phyloP scores from a whole-genome alignment of 92 coral and sea anemone genomes.

The Phenganax stokvisi region DNA sequence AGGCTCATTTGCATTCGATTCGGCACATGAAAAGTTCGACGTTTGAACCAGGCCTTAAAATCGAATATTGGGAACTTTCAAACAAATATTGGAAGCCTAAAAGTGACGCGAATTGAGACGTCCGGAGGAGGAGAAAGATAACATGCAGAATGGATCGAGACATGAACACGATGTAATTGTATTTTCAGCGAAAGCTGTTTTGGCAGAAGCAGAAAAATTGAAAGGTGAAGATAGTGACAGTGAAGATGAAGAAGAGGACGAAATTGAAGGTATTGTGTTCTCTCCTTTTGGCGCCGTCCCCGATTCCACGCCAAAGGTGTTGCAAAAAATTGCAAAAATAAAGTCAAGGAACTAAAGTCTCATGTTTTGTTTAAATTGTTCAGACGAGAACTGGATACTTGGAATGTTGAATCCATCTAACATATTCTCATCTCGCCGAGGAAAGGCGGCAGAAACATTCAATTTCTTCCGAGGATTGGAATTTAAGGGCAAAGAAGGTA shows the following conservation, averaged over 20 bases:
- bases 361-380: not conserved
- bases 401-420: conserved; percentile 19
- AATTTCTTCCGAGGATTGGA: conserved; percentile 25
- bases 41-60: too few relatives aligned
- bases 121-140: too few relatives aligned
- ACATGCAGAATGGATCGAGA: too few relatives aligned
- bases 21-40: too few relatives aligned
- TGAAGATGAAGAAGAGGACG: conserved; percentile 26
- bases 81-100: too few relatives aligned
- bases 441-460: conserved; percentile 27
- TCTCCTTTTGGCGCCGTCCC: not conserved
- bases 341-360: not conserved
- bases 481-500: conserved; percentile 27
- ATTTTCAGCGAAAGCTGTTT: conserved; percentile 3
- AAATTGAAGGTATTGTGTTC: conserved; percentile 7
- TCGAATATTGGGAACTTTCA: not conserved
- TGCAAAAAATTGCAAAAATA: not conserved
- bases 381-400: conserved; percentile 4
- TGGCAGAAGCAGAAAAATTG: not conserved
- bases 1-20: too few relatives aligned
- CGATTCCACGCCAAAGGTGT: not conserved
- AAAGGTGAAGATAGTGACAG: conserved; percentile 27
- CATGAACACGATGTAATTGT: not conserved
- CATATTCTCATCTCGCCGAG: conserved; percentile 7
- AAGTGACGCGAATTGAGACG: too few relatives aligned